A percentile compares a stretch with the other conserved stretches of the same genome.
Conservation (phyloP, 2,888 invertebrate genomes). For the Chrysodeixis includens region DNA sequence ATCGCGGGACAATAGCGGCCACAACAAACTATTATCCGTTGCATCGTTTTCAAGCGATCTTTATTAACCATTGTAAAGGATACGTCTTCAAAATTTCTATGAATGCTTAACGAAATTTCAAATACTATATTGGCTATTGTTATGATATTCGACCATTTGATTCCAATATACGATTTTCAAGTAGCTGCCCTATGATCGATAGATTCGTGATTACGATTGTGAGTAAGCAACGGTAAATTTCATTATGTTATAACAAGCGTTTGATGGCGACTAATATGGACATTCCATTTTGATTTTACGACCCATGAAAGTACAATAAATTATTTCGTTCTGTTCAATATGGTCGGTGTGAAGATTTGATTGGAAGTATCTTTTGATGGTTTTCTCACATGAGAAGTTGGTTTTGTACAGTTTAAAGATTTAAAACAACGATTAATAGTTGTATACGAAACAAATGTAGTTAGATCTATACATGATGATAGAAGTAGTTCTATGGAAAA, state of each 20-base stretch:
- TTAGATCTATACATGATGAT: too few relatives aligned
- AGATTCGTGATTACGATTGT: constrained; percentile 28
- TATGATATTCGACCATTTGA: constrained; percentile 33
- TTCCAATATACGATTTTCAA: constrained; percentile 33
- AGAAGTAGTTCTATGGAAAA: too few relatives aligned
- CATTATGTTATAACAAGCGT: constrained; percentile 28
- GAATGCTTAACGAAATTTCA: constrained; percentile 67
- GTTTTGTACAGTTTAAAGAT: neutral
- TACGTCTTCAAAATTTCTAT: constrained; percentile 70
- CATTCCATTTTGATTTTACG: constrained; percentile 42
- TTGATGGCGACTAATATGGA: constrained; percentile 20
- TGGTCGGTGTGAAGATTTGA: neutral
- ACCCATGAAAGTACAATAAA: constrained; percentile 40
- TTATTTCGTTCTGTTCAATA: constrained; percentile 1
- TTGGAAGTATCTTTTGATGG: neutral
- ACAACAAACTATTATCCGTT: constrained; percentile 81
- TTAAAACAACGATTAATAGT: neutral
- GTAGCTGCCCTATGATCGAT: constrained; percentile 10
- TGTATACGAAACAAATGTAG: too few relatives aligned
- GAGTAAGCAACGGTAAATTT: constrained; percentile 41
- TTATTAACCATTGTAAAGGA: constrained; percentile 80
- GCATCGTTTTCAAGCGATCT: constrained; percentile 80
- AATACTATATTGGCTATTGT: constrained; percentile 53
- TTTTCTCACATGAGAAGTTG: neutral
- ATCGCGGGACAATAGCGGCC: constrained; percentile 77